phyloP scores from a whole-genome alignment of 2,113 vertebrate genomes.

The Baryphthengus martii region DNA sequence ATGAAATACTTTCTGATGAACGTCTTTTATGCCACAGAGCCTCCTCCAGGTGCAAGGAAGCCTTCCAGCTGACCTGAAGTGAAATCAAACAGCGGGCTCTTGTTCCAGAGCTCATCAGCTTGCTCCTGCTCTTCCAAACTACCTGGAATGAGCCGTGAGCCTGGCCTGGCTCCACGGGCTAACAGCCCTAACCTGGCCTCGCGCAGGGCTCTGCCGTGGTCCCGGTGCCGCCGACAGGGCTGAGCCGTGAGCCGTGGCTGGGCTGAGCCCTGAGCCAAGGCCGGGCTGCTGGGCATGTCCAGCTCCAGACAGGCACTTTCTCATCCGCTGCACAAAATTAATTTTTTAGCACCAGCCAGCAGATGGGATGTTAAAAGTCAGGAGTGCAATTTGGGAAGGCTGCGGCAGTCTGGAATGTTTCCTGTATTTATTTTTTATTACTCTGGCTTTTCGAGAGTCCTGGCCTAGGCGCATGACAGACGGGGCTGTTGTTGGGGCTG shows the following conservation, averaged over 20 bases:
- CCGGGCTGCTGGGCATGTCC: rapidly evolving
- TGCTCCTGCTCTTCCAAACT: neutral
- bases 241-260: rapidly evolving
- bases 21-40: neutral
- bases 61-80: neutral
- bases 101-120: neutral
- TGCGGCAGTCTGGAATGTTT: neutral
- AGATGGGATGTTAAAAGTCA: neutral
- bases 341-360: neutral
- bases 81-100: neutral
- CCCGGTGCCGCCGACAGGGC: neutral
- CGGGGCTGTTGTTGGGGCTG: neutral
- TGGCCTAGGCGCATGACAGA: rapidly evolving
- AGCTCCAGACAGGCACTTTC: neutral
- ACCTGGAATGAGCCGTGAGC: neutral
- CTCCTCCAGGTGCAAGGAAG: neutral
- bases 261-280: neutral
- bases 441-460: neutral
- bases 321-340: neutral
- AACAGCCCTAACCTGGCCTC: neutral
- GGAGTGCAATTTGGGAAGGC: neutral
- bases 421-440: neutral
- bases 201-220: neutral
- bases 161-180: neutral
- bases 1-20: conserved; percentile 12